Evolutionary conservation across 92 coral and sea anemone genomes (phyloP).

Genomic region (Porites lobata): DNA sequence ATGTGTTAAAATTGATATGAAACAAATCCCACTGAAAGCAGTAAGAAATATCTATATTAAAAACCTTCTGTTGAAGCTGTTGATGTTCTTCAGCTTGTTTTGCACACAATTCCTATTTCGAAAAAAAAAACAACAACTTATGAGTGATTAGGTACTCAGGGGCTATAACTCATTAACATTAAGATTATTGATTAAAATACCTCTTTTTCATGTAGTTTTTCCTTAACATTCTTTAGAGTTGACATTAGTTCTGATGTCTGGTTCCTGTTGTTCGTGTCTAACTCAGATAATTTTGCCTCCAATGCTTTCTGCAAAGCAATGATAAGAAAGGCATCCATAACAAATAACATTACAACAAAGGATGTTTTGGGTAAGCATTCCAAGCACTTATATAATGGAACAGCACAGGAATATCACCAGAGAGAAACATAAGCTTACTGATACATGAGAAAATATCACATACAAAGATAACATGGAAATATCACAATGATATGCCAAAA

Average conservation of each 20-base stretch:
- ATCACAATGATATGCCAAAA: too few species aligned
- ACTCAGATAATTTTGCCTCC: slow-evolving; percentile 64
- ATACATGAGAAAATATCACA: too few species aligned
- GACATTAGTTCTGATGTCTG: slow-evolving; percentile 87
- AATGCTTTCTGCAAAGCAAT: slow-evolving; percentile 74
- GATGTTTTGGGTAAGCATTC: too few species aligned
- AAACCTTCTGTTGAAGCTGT: slow-evolving; percentile 65
- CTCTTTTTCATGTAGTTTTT: slow-evolving; percentile 85
- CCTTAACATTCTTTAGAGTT: slow-evolving; percentile 87
- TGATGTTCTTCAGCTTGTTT: slow-evolving; percentile 70
- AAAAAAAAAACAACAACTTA: neutral
- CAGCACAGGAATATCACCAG: too few species aligned
- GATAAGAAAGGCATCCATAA: neutral
- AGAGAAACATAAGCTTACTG: too few species aligned
- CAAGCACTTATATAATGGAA: too few species aligned
- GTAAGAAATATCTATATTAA: neutral
- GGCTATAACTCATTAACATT: neutral
- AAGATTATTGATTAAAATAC: slow-evolving; percentile 29
- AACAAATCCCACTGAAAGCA: neutral
- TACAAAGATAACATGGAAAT: too few species aligned
- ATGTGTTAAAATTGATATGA: neutral
- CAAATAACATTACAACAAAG: too few species aligned
- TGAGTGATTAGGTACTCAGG: too few species aligned
- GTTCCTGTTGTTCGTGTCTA: slow-evolving; percentile 70
- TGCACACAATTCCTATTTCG: slow-evolving; percentile 61